Conservation (phyloP, 2,797 vertebrate species). For the Mus minutoides region DNA sequence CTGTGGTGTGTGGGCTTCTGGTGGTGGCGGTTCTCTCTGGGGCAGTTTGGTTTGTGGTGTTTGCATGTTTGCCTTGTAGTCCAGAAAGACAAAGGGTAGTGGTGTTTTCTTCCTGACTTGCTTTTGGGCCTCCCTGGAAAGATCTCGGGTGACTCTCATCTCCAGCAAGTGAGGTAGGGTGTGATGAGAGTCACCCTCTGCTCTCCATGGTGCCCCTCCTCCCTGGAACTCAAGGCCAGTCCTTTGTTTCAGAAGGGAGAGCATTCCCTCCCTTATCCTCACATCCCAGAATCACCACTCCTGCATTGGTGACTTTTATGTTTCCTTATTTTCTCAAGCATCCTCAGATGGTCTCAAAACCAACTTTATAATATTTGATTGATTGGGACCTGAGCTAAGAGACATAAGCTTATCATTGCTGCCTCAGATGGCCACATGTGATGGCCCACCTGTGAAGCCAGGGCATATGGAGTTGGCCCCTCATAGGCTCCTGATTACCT, state of each 20-base stretch:
- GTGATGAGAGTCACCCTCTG: background rate
- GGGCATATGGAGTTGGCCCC: rapidly evolving
- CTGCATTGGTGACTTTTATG: background rate
- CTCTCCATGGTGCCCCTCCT: background rate
- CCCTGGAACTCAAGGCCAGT: background rate
- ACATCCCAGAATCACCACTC: background rate
- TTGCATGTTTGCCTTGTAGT: slow-evolving; percentile 84
- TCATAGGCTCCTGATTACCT: background rate
- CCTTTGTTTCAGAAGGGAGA: background rate
- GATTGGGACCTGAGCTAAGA: background rate
- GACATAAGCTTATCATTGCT: background rate
- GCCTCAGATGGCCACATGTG: background rate
- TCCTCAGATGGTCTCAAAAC: background rate
- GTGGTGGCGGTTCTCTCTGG: slow-evolving; percentile 15
- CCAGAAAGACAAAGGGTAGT: background rate
- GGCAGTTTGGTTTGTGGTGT: slow-evolving; percentile 59
- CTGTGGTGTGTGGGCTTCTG: slow-evolving; percentile 54
- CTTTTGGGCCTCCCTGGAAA: background rate
- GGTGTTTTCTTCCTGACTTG: background rate
- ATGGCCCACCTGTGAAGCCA: background rate
- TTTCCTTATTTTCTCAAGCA: background rate
- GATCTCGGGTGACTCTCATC: background rate
- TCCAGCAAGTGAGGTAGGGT: background rate
- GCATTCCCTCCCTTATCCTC: background rate
- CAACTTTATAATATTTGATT: background rate